A percentile compares a stretch with the other conserved stretches of the same genome.
Evolutionary conservation across 2,113 vertebrate species (phyloP).

Genomic region (Gavialis gangeticus): DNA sequence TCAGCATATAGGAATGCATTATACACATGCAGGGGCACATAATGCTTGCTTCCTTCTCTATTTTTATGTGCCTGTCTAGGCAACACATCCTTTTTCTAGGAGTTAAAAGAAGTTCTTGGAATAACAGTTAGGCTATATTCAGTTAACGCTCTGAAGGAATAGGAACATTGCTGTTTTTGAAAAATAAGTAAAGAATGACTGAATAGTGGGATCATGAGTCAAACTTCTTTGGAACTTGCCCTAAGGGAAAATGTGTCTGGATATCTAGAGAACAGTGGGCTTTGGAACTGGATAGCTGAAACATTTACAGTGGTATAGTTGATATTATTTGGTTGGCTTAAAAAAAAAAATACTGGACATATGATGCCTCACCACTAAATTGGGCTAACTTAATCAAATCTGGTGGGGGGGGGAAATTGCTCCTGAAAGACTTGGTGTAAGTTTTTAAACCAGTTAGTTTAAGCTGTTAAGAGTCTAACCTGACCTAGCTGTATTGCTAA

Average conservation of each 20-base stretch:
- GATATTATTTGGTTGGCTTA: no score
- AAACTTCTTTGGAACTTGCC: neutral
- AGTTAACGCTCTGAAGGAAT: no score
- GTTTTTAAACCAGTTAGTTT: no score
- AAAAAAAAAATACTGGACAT: no score
- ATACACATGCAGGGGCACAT: neutral
- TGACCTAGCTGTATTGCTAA: no score
- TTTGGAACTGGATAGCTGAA: neutral
- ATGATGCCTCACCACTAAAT: no score
- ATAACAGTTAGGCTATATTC: neutral
- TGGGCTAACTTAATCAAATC: no score
- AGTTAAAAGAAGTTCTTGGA: rapidly evolving
- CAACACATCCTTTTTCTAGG: neutral
- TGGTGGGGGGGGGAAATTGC: no score
- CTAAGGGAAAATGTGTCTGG: neutral
- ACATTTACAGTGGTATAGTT: neutral
- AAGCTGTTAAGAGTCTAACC: no score
- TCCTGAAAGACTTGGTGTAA: no score
- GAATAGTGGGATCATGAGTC: rapidly evolving
- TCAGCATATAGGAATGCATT: neutral
- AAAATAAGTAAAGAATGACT: neutral
- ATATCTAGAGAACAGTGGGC: neutral
- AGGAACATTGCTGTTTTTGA: rapidly evolving
- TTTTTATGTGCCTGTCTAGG: neutral
- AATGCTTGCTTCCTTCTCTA: neutral